phyloP scores from a whole-genome alignment of 1,140 invertebrate species.

The Pseudomyrmex concolor region DNA sequence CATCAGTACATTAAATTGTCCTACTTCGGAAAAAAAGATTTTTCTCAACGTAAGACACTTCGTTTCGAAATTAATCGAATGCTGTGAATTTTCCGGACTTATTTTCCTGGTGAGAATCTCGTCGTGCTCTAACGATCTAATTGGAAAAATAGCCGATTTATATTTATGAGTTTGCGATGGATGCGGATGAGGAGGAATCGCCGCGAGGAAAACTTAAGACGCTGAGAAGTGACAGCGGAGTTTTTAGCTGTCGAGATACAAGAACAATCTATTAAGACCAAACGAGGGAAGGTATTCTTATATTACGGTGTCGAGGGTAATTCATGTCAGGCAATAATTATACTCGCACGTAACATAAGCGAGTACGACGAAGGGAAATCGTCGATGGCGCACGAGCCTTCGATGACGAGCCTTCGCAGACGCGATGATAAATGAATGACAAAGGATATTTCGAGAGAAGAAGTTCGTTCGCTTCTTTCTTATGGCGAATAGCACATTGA shows the following conservation, averaged over 20 bases:
- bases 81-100: neutral
- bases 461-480: slow-evolving; percentile 31
- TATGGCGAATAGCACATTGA: slow-evolving; percentile 10
- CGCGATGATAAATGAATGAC: slow-evolving; percentile 74
- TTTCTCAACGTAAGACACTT: neutral
- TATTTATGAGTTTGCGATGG: slow-evolving; percentile 80
- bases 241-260: slow-evolving; percentile 41
- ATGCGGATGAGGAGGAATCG: neutral
- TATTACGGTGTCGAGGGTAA: slow-evolving; percentile 44
- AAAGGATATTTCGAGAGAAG: slow-evolving; percentile 54
- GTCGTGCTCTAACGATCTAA: slow-evolving; percentile 66
- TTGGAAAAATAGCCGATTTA: slow-evolving; percentile 83
- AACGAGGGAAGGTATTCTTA: slow-evolving; percentile 26
- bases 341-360: slow-evolving; percentile 65
- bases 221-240: slow-evolving; percentile 17
- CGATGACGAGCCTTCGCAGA: slow-evolving; percentile 51
- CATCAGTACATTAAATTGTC: slow-evolving; percentile 36
- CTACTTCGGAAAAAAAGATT: slow-evolving; percentile 20
- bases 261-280: slow-evolving; percentile 21
- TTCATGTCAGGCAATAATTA: slow-evolving; percentile 68
- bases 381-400: slow-evolving; percentile 49
- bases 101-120: slow-evolving; percentile 26
- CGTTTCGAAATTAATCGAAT: slow-evolving; percentile 47
- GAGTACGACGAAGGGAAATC: neutral
- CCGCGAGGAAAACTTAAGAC: slow-evolving; percentile 1